phyloP scores from a whole-genome alignment of 2,797 vertebrate genomes.

The Iguana delicatissima region DNA sequence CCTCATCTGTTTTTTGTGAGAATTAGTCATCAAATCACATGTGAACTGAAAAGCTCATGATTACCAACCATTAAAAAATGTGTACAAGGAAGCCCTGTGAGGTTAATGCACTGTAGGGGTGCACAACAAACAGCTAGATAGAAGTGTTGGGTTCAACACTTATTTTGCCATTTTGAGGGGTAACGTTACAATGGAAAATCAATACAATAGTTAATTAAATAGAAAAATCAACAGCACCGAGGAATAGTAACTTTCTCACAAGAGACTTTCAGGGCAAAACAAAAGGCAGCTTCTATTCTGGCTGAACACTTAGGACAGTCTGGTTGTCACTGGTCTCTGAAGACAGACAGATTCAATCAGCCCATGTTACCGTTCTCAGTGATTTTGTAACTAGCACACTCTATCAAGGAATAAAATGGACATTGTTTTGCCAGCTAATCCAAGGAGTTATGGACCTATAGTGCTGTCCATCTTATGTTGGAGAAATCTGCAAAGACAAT shows the following conservation, averaged over 20 bases:
- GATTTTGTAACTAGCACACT: background rate
- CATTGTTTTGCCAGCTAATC: background rate
- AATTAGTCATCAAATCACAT: background rate
- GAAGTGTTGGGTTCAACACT: background rate
- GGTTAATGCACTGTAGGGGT: background rate
- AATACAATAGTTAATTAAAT: background rate
- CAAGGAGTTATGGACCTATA: background rate
- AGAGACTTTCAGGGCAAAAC: background rate
- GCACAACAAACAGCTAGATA: background rate
- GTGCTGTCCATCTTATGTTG: background rate
- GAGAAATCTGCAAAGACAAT: background rate
- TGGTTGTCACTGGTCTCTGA: background rate
- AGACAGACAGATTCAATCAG: background rate
- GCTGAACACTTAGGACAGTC: background rate
- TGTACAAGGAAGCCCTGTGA: background rate
- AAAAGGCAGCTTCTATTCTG: background rate
- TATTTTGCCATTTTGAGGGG: background rate
- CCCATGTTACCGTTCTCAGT: background rate
- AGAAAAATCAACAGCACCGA: background rate
- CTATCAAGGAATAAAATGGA: background rate
- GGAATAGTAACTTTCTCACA: background rate
- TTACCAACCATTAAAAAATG: background rate
- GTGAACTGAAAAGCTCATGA: background rate
- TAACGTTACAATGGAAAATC: background rate
- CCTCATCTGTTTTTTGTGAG: background rate